Evolutionary conservation across 1,140 invertebrate species (phyloP), one percentile per base, ranked within the genome.

Genomic region (Phymastichus coffea): DNA sequence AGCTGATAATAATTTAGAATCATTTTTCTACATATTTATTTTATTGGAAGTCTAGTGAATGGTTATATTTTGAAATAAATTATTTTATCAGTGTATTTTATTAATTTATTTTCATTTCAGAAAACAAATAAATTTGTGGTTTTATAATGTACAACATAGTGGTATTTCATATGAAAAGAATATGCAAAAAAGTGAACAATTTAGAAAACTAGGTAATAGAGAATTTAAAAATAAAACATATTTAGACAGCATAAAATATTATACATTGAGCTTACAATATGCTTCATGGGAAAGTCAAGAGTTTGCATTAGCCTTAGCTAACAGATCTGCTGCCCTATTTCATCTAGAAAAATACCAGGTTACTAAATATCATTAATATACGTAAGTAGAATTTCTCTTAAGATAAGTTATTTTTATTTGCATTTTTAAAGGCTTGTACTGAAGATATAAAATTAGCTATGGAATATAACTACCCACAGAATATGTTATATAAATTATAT

Each of bases 241-340:
- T 66, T 7, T 25, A 28, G 43, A 55, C 14, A 77, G 76, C 53
- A 57, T 76, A 19, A 10, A 66, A 40, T 67, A 66, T 0, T 82
- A 81, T 57, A 76, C 76, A 7, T 67, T 78, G 51, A 75, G 76
- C 60, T 71, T 78, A 33, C 61, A 66, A 28, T 72, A 73, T 63
- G 76, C 79, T 33, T 63, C 69, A 30, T 25, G 47, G 26, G 59
- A 71, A 38, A 76, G 68, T 55, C 63, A 71, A 52, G 71, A 79
- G 60, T 71, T 76, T 33, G 48, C 78, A 17, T 57, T 78, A 37
- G 77, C 78, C 15, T 63, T 74, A 23, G 78, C 75, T 20, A 82
- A 82, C 63, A 72, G 81, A 71, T 81, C 81, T 46, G 79, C 79
- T 17, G 71, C 73, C 14, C 66, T 81, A 23, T 78, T 76, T 66